Conservation (phyloP, 2,797 vertebrate species). For the Prunella strophiata region DNA sequence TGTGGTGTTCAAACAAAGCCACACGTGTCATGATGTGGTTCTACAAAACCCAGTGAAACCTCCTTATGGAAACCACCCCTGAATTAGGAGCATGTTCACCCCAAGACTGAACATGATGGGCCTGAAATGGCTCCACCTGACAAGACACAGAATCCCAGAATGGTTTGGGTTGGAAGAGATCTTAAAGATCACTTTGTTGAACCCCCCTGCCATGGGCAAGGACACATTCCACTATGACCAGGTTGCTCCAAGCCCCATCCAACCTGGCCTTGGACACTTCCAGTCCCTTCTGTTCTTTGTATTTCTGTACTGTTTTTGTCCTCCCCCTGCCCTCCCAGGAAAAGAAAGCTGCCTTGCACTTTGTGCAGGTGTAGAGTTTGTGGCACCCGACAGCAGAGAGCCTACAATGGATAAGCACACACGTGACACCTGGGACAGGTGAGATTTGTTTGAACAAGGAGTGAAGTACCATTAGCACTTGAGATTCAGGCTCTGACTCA, state of each 20-base stretch:
- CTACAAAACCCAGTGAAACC: neutral
- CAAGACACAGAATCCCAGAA: neutral
- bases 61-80: neutral
- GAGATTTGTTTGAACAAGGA: neutral
- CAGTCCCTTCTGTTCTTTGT: neutral
- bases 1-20: neutral
- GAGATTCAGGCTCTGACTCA: neutral
- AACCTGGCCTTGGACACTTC: neutral
- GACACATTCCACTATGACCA: neutral
- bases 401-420: constrained; percentile 12
- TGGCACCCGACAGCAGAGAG: accelerated
- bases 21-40: neutral
- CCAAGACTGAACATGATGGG: neutral
- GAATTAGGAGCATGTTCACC: neutral
- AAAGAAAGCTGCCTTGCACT: neutral
- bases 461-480: neutral
- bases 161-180: neutral
- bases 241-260: neutral
- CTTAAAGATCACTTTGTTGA: neutral
- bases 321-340: neutral
- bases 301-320: neutral
- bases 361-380: neutral
- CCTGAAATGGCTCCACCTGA: neutral
- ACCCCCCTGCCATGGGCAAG: neutral
- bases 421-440: neutral